Conservation (phyloP, 2,113 vertebrate genomes). For the Pelodiscus sinensis region DNA sequence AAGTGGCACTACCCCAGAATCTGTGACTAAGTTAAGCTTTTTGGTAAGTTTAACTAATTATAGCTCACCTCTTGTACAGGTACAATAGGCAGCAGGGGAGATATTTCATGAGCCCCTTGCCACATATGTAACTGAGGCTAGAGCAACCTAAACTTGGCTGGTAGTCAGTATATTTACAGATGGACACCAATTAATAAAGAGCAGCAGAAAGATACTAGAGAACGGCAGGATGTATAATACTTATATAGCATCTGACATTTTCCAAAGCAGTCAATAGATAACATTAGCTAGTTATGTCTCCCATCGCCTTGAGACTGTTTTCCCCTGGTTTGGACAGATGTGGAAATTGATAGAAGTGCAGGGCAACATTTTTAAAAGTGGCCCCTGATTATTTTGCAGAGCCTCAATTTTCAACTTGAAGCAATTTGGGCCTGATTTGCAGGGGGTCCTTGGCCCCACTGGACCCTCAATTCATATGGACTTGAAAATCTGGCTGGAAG, state of each 20-base stretch:
- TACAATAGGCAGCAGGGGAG: not conserved
- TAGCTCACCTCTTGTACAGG: not conserved
- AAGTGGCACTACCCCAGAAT: not conserved
- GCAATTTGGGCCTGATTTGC: not conserved
- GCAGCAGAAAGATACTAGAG: not conserved
- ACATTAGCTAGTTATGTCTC: not conserved
- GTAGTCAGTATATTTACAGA: not conserved
- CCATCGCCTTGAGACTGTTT: too few species aligned
- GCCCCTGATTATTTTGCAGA: not conserved
- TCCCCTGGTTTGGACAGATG: not conserved
- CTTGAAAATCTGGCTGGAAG: conserved; percentile 21
- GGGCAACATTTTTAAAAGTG: not conserved
- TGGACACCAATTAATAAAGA: not conserved
- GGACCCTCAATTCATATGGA: not conserved
- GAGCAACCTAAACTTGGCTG: not conserved
- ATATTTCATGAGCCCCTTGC: not conserved
- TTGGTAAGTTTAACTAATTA: not conserved
- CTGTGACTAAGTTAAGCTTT: not conserved
- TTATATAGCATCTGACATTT: not conserved
- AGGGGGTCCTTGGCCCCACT: not conserved
- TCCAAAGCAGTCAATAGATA: not conserved
- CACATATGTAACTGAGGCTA: not conserved
- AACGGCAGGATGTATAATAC: not conserved
- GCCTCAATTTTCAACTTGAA: conserved; percentile 22
- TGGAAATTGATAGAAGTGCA: not conserved